Conservation (phyloP, 2,113 vertebrate species). For the Neogobius melanostomus region DNA sequence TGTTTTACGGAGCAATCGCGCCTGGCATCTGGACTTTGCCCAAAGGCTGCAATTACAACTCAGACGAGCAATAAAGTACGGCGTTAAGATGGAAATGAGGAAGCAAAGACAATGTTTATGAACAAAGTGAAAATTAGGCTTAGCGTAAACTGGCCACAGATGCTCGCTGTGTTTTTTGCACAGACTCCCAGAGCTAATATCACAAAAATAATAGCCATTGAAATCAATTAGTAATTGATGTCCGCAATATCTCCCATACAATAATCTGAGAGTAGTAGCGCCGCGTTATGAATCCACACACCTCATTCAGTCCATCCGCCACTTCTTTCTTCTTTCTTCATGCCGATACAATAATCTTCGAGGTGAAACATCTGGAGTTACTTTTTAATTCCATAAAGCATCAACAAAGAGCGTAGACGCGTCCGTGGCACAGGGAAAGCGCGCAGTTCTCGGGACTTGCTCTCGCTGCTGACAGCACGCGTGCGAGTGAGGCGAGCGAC, state of each 20-base stretch:
- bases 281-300: constrained; percentile 39
- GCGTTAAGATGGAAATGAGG: constrained; percentile 19
- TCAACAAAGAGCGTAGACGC: neutral
- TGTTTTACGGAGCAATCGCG: constrained; percentile 55
- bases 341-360: constrained; percentile 30
- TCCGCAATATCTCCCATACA: neutral
- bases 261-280: constrained; percentile 15
- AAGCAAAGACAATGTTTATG: constrained; percentile 1
- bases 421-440: constrained; percentile 4
- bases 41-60: constrained; percentile 55
- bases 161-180: neutral
- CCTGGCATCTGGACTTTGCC: constrained; percentile 66
- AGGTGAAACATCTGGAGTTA: neutral
- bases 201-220: neutral
- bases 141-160: neutral
- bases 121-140: neutral
- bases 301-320: constrained; percentile 54
- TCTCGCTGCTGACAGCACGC: constrained; percentile 37
- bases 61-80: constrained; percentile 58
- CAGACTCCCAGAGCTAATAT: neutral
- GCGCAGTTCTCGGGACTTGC: constrained; percentile 26
- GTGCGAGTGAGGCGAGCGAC: constrained; percentile 54
- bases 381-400: constrained; percentile 10
- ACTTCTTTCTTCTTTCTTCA: constrained; percentile 61
- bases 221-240: neutral